Base-by-base conservation (phyloP, 2,797 vertebrate species). In the Varecia variegata region DNA sequence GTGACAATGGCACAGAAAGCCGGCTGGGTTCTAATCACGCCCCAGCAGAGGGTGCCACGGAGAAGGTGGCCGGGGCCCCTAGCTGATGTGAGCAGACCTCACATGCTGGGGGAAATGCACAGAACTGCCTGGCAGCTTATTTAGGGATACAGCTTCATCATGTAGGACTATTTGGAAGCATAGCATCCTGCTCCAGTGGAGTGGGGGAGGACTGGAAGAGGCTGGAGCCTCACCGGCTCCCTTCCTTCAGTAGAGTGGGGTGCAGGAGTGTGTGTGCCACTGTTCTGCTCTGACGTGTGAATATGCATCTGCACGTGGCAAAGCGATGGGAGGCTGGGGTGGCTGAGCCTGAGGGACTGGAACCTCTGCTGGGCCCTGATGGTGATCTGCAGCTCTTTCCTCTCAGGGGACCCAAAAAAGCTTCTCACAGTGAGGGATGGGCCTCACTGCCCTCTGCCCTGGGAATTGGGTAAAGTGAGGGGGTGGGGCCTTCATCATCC, bases 181-280 rank as follows among this genome's bases (percentile, higher is more conserved):
- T 23, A 20, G 6, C 1, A 2, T 12, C 5, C 50, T 1, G 6
- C 4, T 0, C 5, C 25, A 7, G 38, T 10, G 4, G 15, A 23
- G 4, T 15, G 21, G 21, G 79, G 8, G 21, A 8, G 30, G 23
- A 9, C n/a, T 15, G 30, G 56, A 12, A 77, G n/a, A 30, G 30
- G 35, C 30, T 15, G 2, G 30, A 7, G 43, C 47, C 5, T 14
- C 17, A 0, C 0, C 2, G 77, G 52, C 21, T 38, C 68, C 43
- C 50, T 43, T 71, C 13, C 32, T 20, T 4, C 20, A 8, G 30
- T 58, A 58, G 30, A 4, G 3, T 3, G 1, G 23, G 8, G 21
- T 14, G 17, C 70, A 32, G 0, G 17, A 4, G 17, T 1, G 40
- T 17, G 10, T 0, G 0, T 15, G 17, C 17, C 7, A 2, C 2